These are phyloP conservation scores for Zosterops japonicus DNA, from an alignment of 2,113 vertebrate genomes.

Conservation along the genomic window DNA sequence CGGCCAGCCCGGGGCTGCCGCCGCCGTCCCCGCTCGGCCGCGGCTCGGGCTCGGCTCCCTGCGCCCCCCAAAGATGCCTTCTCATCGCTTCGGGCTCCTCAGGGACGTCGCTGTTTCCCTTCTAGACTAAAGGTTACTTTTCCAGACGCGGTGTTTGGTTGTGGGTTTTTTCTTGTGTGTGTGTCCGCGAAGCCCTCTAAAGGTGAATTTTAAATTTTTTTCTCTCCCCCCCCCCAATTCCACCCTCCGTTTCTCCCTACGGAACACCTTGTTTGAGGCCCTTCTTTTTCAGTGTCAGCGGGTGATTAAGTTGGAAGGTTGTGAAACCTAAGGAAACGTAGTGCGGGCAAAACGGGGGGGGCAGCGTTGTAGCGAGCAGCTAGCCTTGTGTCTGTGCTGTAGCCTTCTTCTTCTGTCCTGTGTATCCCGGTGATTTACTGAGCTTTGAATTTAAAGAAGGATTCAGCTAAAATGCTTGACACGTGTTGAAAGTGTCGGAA, in stretches of 20 bases:
- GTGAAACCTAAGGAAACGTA: not conserved
- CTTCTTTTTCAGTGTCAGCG: not conserved
- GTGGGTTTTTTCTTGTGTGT: not conserved
- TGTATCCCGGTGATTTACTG: not conserved
- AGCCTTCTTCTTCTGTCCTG: too few species aligned
- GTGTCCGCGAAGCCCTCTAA: not conserved
- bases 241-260: rapidly evolving
- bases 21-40: too few species aligned
- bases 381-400: not conserved
- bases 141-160: not conserved
- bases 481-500: conserved; percentile 52
- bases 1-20: too few species aligned
- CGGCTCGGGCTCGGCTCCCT: not conserved
- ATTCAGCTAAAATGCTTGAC: not conserved
- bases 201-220: not conserved
- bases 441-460: not conserved
- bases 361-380: not conserved
- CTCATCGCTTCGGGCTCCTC: not conserved
- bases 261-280: not conserved
- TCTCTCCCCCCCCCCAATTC: too few species aligned
- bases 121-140: conserved; percentile 19
- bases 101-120: conserved; percentile 3
- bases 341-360: not conserved
- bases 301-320: not conserved
- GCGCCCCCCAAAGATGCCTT: conserved; percentile 9